phyloP scores from a whole-genome alignment of 2,113 vertebrate genomes.

The Danionella cerebrum region DNA sequence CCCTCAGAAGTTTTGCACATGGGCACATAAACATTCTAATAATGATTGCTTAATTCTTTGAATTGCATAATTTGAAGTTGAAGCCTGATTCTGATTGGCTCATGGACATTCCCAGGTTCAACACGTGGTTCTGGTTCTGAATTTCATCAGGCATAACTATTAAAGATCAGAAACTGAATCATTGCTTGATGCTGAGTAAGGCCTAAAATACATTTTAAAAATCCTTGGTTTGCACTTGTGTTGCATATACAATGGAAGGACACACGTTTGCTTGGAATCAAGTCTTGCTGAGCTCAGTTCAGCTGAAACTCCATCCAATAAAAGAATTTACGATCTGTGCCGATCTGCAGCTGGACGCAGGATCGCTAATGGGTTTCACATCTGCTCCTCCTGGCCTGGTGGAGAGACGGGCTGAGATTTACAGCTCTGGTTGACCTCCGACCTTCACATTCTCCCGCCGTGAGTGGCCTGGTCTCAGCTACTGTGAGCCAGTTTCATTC shows the following conservation, averaged over 20 bases:
- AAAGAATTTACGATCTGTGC: constrained; percentile 70
- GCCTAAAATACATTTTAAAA: too few species aligned
- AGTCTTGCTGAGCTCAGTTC: constrained; percentile 63
- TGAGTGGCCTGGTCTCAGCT: constrained; percentile 39
- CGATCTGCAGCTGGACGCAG: constrained; percentile 66
- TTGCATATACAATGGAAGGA: background rate
- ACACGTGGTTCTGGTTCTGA: too few species aligned
- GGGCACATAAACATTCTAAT: too few species aligned
- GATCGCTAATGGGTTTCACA: constrained; percentile 69
- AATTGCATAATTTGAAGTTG: too few species aligned
- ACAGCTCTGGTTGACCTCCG: constrained; percentile 21
- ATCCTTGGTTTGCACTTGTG: background rate
- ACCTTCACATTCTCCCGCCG: background rate
- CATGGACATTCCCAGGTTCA: too few species aligned
- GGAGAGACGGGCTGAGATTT: constrained; percentile 31
- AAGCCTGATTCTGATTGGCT: too few species aligned
- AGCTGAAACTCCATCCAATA: constrained; percentile 66
- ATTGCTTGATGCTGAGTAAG: too few species aligned
- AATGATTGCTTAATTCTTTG: too few species aligned
- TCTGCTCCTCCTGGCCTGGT: constrained; percentile 53
- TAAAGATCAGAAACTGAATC: too few species aligned
- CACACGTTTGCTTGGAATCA: constrained; percentile 50
- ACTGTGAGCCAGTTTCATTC: constrained; percentile 52
- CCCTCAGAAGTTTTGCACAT: too few species aligned
- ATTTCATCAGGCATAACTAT: too few species aligned